Evolutionary conservation across 2,888 invertebrate species (phyloP), one percentile per base, ranked within the genome.

Genomic region (Aradus depressus): DNA sequence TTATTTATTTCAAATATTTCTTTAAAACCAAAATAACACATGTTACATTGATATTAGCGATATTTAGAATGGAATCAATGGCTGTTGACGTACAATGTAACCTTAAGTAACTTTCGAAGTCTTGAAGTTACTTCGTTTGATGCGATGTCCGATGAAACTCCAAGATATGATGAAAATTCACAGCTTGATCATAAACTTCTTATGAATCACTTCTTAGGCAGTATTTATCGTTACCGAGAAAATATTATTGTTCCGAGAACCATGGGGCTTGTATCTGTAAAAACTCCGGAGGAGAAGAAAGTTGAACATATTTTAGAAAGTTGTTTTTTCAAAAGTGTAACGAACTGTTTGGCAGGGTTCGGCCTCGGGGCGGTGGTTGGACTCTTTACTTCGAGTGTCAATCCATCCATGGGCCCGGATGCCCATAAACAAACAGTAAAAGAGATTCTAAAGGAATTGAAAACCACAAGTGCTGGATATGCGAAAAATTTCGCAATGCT

Each of bases 401-500:
- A 91, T 71, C 96, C 97, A 12, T 79, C 84, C 55, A 75, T 84
- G 2, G 72, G 74, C 45, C 71, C 77, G 12, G 75, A 76, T 55
- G 80, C 83, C 62, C 84, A 81, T 61, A 82, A 84, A 62, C 87
- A 86, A 65, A 84, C 89, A 0, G 90, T 88, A 0, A 73, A 81
- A 61, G 84, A 92, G 70, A 86, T 95, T 31, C 76, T 93, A 48
- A 72, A 78, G 51, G 96, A 97, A 69, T 93, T 97, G 92, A 88
- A 86, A 66, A 0, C 44, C 2, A 83, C 95, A 1, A 92, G 92
- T 58, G 70, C 89, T 52, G 81, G 90, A 50, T 95, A 96, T 67
- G 96, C 90, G 1, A 98, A 97, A 69, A 98, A 96, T 69, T 98
- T 98, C 74, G 97, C 96, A 1, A 75, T 96, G 32, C 79, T 98